These are phyloP conservation scores for Acleris literana DNA, from an alignment of 2,888 invertebrate species.

Conservation along the genomic window DNA sequence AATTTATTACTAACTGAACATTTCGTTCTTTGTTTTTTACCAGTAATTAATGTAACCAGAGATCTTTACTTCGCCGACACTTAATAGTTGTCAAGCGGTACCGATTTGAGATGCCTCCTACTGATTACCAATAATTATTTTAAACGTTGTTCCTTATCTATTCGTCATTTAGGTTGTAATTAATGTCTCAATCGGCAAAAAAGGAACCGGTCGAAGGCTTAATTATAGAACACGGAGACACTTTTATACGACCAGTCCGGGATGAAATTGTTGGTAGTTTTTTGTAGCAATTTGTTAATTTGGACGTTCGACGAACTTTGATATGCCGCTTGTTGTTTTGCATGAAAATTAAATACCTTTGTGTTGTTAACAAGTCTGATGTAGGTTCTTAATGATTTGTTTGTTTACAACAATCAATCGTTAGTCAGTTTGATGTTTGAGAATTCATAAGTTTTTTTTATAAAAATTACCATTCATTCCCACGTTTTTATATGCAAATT, in stretches of 20 bases:
- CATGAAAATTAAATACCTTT: too few relatives aligned
- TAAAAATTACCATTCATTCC: too few relatives aligned
- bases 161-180: conserved; percentile 31
- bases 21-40: too few relatives aligned
- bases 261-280: conserved; percentile 7
- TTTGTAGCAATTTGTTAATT: conserved; percentile 2
- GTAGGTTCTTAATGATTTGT: too few relatives aligned
- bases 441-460: too few relatives aligned
- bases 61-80: background rate
- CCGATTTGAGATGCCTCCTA: conserved; percentile 25
- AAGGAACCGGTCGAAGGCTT: conserved; percentile 11
- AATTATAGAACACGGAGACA: conserved; percentile 23
- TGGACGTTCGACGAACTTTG: too few relatives aligned
- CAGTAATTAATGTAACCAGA: too few relatives aligned
- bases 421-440: too few relatives aligned
- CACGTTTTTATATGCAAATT: conserved; percentile 22
- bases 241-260: conserved; percentile 3
- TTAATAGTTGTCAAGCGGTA: conserved; percentile 9
- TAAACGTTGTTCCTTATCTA: conserved; percentile 25
- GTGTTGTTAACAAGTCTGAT: too few relatives aligned
- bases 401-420: too few relatives aligned
- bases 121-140: conserved; percentile 32
- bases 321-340: too few relatives aligned
- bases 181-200: conserved; percentile 32
- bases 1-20: too few relatives aligned